phyloP scores from a whole-genome alignment of 2,888 invertebrate species.

The Eupeodes latifasciatus region DNA sequence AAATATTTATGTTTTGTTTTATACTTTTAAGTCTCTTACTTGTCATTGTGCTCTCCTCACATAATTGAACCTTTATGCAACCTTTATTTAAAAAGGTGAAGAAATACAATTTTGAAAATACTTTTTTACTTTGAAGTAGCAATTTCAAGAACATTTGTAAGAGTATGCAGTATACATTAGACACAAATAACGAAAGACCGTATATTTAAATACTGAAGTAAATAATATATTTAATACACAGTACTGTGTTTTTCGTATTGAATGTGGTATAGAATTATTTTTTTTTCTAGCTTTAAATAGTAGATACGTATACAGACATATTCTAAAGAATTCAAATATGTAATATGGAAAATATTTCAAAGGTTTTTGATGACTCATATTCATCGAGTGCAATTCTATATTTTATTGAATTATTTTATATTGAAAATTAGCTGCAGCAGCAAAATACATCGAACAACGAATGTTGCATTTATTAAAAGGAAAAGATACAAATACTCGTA shows the following conservation, averaged over 20 bases:
- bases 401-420: constrained; percentile 70
- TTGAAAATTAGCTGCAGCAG: constrained; percentile 50
- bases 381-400: constrained; percentile 60
- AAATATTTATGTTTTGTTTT: too few species aligned
- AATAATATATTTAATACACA: not conserved
- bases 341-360: constrained; percentile 25
- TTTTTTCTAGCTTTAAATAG: too few species aligned
- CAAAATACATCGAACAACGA: not conserved
- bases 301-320: not conserved
- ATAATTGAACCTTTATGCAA: too few species aligned
- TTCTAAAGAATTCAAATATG: not conserved
- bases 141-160: too few species aligned
- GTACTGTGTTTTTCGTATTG: not conserved
- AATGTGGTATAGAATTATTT: not conserved
- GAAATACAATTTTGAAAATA: too few species aligned
- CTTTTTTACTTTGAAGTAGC: too few species aligned
- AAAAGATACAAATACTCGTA: not conserved
- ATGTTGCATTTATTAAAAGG: constrained; percentile 3
- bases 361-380: constrained; percentile 49
- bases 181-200: too few species aligned
- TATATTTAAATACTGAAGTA: too few species aligned
- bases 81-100: too few species aligned
- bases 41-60: too few species aligned
- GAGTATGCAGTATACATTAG: too few species aligned
- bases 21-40: too few species aligned